A percentile compares a stretch with the other conserved stretches of the same genome.
These are phyloP conservation scores for Odobenus rosmarus DNA, from an alignment of 2,113 vertebrate species.

Conservation along the genomic window DNA sequence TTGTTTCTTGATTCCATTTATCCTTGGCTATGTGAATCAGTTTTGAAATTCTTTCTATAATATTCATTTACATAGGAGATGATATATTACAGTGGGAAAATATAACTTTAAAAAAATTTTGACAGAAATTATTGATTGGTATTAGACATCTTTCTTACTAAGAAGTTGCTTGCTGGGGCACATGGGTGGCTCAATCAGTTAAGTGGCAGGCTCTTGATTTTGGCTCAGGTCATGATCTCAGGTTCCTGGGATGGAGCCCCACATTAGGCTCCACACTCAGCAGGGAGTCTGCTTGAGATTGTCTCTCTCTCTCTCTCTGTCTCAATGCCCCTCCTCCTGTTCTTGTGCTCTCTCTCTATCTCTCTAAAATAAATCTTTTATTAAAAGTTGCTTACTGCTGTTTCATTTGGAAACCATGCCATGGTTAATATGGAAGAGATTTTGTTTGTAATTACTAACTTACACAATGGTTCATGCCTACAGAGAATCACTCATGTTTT, in stretches of 20 bases:
- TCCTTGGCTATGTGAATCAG: not conserved
- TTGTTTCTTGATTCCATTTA: not conserved
- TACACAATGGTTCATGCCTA: not conserved
- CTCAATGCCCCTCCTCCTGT: not conserved
- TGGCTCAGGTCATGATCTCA: not conserved
- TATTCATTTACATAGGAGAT: slow-evolving; percentile 3
- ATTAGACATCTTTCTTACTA: slow-evolving; percentile 29
- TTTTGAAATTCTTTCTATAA: slow-evolving; percentile 45
- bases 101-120: not conserved
- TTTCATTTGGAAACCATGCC: slow-evolving; percentile 35
- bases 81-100: not conserved
- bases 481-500: not conserved
- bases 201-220: not conserved
- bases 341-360: not conserved
- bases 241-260: not conserved
- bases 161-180: not conserved
- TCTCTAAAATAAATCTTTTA: not conserved
- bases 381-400: slow-evolving; percentile 4
- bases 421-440: slow-evolving; percentile 40
- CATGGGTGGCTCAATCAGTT: not conserved
- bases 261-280: not conserved
- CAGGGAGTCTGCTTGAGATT: not conserved
- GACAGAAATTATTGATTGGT: not conserved
- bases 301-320: not conserved
- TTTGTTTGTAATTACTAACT: slow-evolving; percentile 24